Conservation (phyloP, 2,113 vertebrate genomes). For the Chamaea fasciata region DNA sequence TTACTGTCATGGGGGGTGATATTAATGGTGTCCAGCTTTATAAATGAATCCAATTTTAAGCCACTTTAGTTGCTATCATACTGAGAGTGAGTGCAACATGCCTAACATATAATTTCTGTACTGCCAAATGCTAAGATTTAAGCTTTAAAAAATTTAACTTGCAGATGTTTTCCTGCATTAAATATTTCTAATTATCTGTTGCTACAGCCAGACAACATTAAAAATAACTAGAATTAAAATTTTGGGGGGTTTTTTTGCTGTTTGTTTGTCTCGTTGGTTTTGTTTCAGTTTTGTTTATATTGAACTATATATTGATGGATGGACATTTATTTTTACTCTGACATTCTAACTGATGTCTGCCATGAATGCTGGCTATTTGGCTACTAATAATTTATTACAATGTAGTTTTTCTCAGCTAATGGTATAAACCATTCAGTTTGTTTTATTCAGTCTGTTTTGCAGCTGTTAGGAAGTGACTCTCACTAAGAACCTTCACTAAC, state of each 20-base stretch:
- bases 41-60: slow-evolving; percentile 82
- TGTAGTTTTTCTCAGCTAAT: not conserved
- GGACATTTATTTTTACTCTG: not conserved
- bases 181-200: slow-evolving; percentile 67
- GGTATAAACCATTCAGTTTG: not conserved
- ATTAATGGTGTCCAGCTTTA: slow-evolving; percentile 80
- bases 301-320: not conserved
- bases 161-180: slow-evolving; percentile 59
- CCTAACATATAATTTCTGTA: slow-evolving; percentile 70
- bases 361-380: not conserved
- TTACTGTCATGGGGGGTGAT: slow-evolving; percentile 73
- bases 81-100: slow-evolving; percentile 63
- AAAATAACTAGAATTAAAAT: slow-evolving; percentile 40
- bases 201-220: slow-evolving; percentile 12
- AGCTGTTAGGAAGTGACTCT: not conserved
- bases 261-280: not conserved
- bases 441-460: not conserved
- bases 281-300: not conserved
- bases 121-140: slow-evolving; percentile 64
- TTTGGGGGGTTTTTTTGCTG: not conserved
- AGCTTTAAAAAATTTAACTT: slow-evolving; percentile 64
- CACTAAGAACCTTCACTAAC: not conserved
- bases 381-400: not conserved
- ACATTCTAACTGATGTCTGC: not conserved
- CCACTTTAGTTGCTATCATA: slow-evolving; percentile 74